Evolutionary conservation across 2,797 vertebrate genomes (phyloP).

Genomic region (Natrix natrix): DNA sequence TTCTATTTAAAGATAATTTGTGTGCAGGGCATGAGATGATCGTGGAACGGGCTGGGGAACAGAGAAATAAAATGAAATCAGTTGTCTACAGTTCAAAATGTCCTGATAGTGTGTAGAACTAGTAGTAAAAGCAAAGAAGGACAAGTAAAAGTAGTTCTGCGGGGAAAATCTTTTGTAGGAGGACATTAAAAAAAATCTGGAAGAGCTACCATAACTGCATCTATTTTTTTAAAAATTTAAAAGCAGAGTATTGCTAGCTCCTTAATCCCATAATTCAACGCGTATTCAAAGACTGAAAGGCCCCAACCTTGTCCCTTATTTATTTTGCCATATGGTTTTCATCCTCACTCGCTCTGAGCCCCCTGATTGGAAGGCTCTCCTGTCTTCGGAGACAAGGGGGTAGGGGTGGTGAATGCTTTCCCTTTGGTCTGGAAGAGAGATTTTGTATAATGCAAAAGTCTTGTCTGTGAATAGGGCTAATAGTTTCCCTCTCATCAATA

Average conservation of each 20-base stretch:
- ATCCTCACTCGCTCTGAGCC: not conserved
- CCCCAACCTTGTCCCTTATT: conserved; percentile 7
- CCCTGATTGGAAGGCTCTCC: not conserved
- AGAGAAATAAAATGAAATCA: conserved; percentile 50
- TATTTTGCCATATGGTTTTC: conserved; percentile 24
- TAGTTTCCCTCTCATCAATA: not conserved
- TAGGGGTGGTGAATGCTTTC: not conserved
- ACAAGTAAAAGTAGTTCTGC: conserved; percentile 48
- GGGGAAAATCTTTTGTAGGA: conserved; percentile 28
- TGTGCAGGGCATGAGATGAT: not conserved
- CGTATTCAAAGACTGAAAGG: conserved; percentile 9
- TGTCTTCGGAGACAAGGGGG: not conserved
- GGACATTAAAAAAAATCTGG: not conserved
- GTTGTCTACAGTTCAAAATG: conserved; percentile 49
- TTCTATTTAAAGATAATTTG: conserved; percentile 51
- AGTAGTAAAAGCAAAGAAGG: conserved; percentile 44
- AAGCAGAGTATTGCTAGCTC: not conserved
- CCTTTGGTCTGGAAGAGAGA: not conserved
- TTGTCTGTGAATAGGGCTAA: not conserved
- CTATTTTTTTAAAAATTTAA: conserved; percentile 15
- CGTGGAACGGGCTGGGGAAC: not conserved
- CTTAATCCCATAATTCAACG: not conserved
- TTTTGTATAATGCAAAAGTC: not conserved
- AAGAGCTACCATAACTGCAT: conserved; percentile 10
- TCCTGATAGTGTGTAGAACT: conserved; percentile 46